Evolutionary conservation across 2,888 invertebrate species (phyloP).

Genomic region (Tetanocera ferruginea): DNA sequence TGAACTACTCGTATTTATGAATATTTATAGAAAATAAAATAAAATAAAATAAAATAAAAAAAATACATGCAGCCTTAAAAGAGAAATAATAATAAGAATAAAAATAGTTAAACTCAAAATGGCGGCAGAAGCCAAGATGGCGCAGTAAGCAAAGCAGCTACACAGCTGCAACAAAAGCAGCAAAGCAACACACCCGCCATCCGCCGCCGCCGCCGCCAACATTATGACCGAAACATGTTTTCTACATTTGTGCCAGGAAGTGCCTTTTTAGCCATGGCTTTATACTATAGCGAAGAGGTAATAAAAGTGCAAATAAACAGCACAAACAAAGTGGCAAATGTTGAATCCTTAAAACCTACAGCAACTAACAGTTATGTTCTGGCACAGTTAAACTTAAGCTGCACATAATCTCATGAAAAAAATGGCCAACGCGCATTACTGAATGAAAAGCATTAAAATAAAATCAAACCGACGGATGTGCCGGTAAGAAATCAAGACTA

Average conservation of each 20-base stretch:
- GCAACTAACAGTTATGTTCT: too few species aligned
- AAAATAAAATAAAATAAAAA: neutral
- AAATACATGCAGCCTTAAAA: neutral
- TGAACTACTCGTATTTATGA: neutral
- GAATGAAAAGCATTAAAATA: too few species aligned
- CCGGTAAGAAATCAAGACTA: too few species aligned
- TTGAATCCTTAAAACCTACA: too few species aligned
- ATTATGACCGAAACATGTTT: constrained; percentile 17
- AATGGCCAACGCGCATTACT: too few species aligned
- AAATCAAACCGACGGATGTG: too few species aligned
- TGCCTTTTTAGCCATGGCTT: too few species aligned
- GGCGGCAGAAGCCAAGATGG: constrained; percentile 7
- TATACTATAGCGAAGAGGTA: too few species aligned
- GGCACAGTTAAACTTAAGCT: too few species aligned
- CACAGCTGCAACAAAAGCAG: neutral
- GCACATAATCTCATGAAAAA: too few species aligned
- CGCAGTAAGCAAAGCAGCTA: neutral
- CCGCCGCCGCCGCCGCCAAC: neutral
- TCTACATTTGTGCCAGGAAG: neutral
- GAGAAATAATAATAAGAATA: neutral
- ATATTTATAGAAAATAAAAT: constrained; percentile 13
- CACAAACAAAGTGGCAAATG: too few species aligned
- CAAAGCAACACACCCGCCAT: neutral
- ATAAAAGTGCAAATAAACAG: too few species aligned
- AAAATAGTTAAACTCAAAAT: neutral